Conservation (phyloP, 2,113 vertebrate species). For the Sceloporus tristichus region DNA sequence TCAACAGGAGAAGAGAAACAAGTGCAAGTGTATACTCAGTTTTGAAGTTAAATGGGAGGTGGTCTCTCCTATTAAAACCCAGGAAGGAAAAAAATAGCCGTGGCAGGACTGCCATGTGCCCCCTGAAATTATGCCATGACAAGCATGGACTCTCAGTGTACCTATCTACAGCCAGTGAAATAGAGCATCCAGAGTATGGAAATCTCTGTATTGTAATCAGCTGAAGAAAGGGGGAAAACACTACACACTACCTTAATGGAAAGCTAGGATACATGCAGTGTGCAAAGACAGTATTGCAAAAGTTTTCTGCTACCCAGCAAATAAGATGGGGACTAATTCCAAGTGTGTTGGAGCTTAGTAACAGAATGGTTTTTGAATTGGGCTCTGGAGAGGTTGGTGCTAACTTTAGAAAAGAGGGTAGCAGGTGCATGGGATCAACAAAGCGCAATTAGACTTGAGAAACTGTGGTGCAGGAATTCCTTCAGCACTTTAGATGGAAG, state of each 20-base stretch:
- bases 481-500: background rate
- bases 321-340: background rate
- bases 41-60: background rate
- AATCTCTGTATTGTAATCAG: background rate
- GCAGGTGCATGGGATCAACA: background rate
- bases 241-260: background rate
- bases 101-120: background rate
- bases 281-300: background rate
- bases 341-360: background rate
- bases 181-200: background rate
- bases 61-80: background rate
- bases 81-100: background rate
- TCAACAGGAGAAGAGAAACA: background rate
- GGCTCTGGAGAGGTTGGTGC: background rate
- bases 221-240: background rate
- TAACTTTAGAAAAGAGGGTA: constrained; percentile 4
- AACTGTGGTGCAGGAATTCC: background rate
- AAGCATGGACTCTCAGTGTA: background rate
- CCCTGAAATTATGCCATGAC: too few relatives aligned
- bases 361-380: background rate
- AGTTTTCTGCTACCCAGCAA: too few relatives aligned
- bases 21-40: background rate
- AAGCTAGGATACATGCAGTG: background rate
- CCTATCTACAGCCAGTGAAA: too few relatives aligned
- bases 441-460: background rate